Evolutionary conservation across 2,797 vertebrate species (phyloP).

Genomic region (Macroramphosus scolopax): DNA sequence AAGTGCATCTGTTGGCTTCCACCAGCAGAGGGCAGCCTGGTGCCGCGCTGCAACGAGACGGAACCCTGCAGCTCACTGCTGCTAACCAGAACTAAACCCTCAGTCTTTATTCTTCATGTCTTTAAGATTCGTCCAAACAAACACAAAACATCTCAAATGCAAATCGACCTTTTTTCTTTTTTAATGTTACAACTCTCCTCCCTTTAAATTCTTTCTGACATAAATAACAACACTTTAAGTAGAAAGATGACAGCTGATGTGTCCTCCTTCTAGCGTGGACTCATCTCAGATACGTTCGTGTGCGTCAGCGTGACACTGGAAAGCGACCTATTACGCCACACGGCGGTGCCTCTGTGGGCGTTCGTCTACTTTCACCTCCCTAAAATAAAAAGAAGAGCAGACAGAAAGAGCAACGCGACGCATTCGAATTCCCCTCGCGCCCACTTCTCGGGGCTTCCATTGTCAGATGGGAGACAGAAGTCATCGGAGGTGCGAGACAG

Average conservation of each 20-base stretch:
- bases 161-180: too few species aligned
- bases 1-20: slow-evolving; percentile 1
- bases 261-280: slow-evolving; percentile 14
- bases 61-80: too few species aligned
- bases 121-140: too few species aligned
- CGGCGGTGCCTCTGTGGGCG: slow-evolving; percentile 57
- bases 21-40: slow-evolving; percentile 69
- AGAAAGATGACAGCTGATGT: slow-evolving; percentile 6
- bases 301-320: slow-evolving; percentile 47
- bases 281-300: slow-evolving; percentile 30
- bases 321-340: slow-evolving; percentile 55
- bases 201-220: background rate
- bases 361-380: slow-evolving; percentile 73
- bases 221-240: background rate
- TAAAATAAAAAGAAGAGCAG: slow-evolving; percentile 61
- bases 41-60: background rate
- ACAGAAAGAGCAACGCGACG: slow-evolving; percentile 26
- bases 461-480: background rate
- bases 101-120: too few species aligned
- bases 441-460: slow-evolving; percentile 23
- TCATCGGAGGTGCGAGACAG: slow-evolving; percentile 27
- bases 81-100: too few species aligned
- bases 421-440: slow-evolving; percentile 34
- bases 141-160: too few species aligned
- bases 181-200: too few species aligned